These are phyloP conservation scores for Plutella xylostella DNA, from an alignment of 2,888 invertebrate genomes.

Conservation along the genomic window DNA sequence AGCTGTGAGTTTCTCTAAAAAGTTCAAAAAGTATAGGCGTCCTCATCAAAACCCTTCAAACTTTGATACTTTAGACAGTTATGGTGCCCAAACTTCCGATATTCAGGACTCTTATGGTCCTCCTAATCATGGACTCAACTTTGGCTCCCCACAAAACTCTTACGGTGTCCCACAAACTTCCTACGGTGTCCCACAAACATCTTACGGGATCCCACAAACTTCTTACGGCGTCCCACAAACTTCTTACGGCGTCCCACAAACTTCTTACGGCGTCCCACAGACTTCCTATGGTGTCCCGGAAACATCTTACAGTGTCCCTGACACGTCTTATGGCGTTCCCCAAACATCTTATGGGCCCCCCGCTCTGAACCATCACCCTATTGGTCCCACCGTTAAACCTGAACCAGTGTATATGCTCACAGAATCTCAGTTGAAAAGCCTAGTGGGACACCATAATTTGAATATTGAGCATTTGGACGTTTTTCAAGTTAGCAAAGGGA, in stretches of 20 bases:
- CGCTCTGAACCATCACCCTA: too few species aligned
- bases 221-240: background rate
- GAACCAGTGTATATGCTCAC: constrained; percentile 56
- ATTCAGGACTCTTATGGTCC: too few species aligned
- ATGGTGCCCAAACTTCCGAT: too few species aligned
- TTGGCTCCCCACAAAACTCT: too few species aligned
- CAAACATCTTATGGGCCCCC: constrained; percentile 7
- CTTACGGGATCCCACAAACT: constrained; percentile 10
- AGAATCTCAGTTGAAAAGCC: constrained; percentile 41
- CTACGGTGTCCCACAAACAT: too few species aligned
- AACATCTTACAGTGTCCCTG: constrained; percentile 15
- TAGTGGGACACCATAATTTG: constrained; percentile 44
- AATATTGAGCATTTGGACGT: constrained; percentile 53
- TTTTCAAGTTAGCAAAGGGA: constrained; percentile 31
- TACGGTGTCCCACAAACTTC: too few species aligned
- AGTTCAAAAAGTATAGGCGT: too few species aligned
- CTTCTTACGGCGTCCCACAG: constrained; percentile 26
- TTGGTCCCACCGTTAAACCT: too few species aligned
- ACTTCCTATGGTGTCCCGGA: constrained; percentile 8
- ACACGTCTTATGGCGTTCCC: constrained; percentile 4
- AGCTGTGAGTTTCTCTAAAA: constrained; percentile 25
- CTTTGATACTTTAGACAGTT: too few species aligned
- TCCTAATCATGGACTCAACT: too few species aligned
- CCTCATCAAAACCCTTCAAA: too few species aligned
- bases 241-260: constrained; percentile 16